Evolutionary conservation across 2,113 vertebrate species (phyloP).

Genomic region (Psilopogon haemacephalus): DNA sequence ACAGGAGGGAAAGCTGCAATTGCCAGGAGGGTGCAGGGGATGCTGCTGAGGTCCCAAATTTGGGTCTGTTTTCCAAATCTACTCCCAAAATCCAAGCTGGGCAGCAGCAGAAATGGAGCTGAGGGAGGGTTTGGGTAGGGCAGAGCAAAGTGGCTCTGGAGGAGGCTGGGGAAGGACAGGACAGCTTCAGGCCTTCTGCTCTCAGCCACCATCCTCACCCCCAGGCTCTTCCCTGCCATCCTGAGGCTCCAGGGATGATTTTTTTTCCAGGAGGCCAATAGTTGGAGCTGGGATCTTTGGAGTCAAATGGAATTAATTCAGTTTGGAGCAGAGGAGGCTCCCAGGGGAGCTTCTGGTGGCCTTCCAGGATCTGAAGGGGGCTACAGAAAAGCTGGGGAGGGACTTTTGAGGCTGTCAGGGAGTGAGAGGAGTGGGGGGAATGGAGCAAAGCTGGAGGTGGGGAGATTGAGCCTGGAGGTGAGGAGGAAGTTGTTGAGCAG

Average conservation of each 20-base stretch:
- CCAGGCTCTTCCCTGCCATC: not conserved
- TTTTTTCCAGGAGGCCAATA: not conserved
- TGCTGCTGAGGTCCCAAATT: not conserved
- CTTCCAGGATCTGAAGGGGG: no score
- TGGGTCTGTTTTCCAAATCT: not conserved
- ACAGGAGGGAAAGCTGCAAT: not conserved
- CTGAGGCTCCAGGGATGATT: not conserved
- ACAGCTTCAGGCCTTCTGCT: not conserved
- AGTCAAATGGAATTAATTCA: not conserved
- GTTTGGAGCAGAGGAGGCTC: no score
- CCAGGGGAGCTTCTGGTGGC: no score
- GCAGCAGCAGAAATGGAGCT: no score
- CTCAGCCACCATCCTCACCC: not conserved
- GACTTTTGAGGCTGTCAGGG: no score
- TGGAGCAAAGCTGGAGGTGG: no score
- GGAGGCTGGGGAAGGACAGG: not conserved
- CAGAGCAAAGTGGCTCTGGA: not conserved
- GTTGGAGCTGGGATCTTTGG: not conserved
- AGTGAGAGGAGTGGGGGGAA: no score
- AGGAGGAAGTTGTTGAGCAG: no score
- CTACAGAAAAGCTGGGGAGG: no score
- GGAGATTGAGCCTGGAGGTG: no score
- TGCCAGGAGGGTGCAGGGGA: no score
- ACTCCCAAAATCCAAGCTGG: not conserved
- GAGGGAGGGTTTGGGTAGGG: accelerated